A percentile compares a stretch with the other conserved stretches of the same genome.
phyloP scores from a whole-genome alignment of 92 coral and sea anemone species.

The Zoanthus solanderi region DNA sequence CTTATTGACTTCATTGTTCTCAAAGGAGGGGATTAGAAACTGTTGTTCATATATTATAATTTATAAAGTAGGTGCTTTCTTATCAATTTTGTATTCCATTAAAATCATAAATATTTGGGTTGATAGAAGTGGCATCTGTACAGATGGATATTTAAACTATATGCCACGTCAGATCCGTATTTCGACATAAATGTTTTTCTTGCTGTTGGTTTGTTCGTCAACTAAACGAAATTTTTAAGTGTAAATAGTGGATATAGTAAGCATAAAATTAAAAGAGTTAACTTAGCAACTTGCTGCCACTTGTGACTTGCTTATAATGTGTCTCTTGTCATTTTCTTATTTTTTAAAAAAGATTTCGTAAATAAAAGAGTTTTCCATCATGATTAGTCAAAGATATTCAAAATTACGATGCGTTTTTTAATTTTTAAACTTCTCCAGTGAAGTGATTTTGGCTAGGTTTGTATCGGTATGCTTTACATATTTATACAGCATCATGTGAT shows the following conservation, averaged over 20 bases:
- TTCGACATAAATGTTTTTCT: neutral
- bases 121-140: neutral
- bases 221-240: neutral
- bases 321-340: neutral
- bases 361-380: neutral
- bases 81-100: neutral
- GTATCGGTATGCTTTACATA: no score
- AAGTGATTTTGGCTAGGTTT: no score
- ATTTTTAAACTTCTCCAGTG: no score
- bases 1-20: constrained; percentile 23
- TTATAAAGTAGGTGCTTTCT: neutral
- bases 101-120: neutral
- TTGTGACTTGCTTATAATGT: neutral
- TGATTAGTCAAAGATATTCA: no score
- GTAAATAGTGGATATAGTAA: neutral
- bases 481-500: no score
- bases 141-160: neutral
- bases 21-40: neutral
- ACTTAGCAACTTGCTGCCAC: neutral
- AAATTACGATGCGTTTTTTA: no score
- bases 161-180: constrained; percentile 39
- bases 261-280: neutral
- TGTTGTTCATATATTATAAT: neutral
- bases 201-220: neutral
- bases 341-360: neutral